phyloP scores from a whole-genome alignment of 2,888 invertebrate species.

The Limnephilus marmoratus region DNA sequence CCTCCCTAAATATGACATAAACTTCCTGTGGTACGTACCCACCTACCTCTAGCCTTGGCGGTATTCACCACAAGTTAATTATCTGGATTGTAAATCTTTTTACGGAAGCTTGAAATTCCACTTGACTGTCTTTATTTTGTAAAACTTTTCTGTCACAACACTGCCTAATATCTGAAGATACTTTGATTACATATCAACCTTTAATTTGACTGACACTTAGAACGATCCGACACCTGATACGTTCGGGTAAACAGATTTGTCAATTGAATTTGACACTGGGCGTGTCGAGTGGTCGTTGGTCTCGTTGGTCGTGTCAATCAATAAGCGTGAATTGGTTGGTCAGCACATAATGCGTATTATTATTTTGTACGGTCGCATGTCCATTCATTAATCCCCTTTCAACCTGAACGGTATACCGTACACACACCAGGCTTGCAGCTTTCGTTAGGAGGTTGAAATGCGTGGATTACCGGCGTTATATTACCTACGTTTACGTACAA shows the following conservation, averaged over 20 bases:
- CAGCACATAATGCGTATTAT: constrained; percentile 1
- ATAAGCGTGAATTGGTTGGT: neutral
- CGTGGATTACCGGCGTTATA: neutral
- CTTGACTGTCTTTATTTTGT: neutral
- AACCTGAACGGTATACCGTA: neutral
- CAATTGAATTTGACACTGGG: neutral
- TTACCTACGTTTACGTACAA: neutral
- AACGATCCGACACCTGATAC: neutral
- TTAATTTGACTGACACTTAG: neutral
- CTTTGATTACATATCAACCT: neutral
- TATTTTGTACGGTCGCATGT: neutral
- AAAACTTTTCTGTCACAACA: neutral
- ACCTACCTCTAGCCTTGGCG: too few relatives aligned
- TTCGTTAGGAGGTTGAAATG: neutral
- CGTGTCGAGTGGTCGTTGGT: neutral
- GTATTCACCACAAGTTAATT: neutral
- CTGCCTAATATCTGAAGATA: neutral
- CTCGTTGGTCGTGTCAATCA: neutral
- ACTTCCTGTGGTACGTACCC: too few relatives aligned
- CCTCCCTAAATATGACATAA: too few relatives aligned
- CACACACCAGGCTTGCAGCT: neutral
- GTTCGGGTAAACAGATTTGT: neutral
- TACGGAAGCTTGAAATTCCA: neutral
- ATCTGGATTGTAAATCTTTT: neutral
- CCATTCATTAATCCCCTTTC: neutral